Percentiles rank a stretch among this genome's conserved stretches.
Evolutionary conservation across 2,888 invertebrate species (phyloP).

Genomic region (Mythimna pallens): DNA sequence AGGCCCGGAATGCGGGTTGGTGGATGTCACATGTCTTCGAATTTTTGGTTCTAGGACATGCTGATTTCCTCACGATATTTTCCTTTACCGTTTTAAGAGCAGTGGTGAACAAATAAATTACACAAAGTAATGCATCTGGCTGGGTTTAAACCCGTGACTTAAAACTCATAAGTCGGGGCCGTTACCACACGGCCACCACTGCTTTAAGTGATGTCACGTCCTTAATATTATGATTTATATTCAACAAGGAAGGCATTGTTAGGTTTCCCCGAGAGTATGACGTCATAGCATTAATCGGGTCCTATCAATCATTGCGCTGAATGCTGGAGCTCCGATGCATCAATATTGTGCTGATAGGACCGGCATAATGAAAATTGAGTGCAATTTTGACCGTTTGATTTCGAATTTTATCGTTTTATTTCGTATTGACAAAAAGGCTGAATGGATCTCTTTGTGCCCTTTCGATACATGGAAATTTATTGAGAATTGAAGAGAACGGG

Average conservation of each 20-base stretch:
- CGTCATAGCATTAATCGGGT: conserved; percentile 12
- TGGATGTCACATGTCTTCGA: too few species aligned
- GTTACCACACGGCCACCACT: too few species aligned
- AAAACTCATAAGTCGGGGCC: too few species aligned
- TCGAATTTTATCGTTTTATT: conserved; percentile 12
- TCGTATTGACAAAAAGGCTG: neutral
- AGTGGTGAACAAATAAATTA: too few species aligned
- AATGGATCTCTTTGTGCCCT: neutral
- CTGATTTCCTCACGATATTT: too few species aligned
- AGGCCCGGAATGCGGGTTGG: too few species aligned
- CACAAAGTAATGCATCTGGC: too few species aligned
- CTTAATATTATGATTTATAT: conserved; percentile 9
- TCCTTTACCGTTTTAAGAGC: too few species aligned
- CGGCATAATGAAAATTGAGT: conserved; percentile 40
- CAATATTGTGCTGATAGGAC: conserved; percentile 41
- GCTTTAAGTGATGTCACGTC: too few species aligned
- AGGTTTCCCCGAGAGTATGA: conserved; percentile 3
- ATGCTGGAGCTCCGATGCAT: conserved; percentile 44
- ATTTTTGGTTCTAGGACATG: too few species aligned
- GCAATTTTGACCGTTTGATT: conserved; percentile 20
- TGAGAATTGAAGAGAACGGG: neutral
- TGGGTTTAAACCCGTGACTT: too few species aligned
- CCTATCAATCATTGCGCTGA: conserved; percentile 49
- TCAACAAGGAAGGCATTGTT: conserved; percentile 22
- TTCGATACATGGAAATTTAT: neutral